These are phyloP conservation scores for Neosilurus hyrtlii DNA, from an alignment of 2,797 vertebrate species.

Conservation along the genomic window DNA sequence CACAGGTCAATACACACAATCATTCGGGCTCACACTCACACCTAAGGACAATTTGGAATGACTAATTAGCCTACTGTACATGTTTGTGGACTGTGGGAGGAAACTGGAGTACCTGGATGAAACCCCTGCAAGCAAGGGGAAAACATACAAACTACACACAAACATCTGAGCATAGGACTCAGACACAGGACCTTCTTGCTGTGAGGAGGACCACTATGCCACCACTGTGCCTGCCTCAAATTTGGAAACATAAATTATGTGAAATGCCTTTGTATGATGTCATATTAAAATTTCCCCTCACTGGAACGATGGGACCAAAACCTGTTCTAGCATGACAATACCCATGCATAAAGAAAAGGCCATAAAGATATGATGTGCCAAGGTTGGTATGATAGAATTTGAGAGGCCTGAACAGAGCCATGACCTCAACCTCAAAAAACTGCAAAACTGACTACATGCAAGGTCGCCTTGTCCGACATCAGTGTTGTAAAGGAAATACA, in stretches of 20 bases:
- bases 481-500: neutral
- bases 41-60: no score
- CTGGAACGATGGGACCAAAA: neutral
- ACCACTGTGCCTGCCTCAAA: neutral
- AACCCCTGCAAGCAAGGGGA: no score
- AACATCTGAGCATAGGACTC: no score
- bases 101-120: no score
- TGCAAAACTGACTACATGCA: neutral
- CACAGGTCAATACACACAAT: no score
- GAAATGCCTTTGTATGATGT: neutral
- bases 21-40: no score
- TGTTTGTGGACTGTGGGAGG: no score
- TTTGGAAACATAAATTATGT: neutral
- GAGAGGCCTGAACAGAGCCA: neutral
- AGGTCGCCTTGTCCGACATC: neutral
- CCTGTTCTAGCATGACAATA: neutral
- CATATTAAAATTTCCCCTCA: neutral
- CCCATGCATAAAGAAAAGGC: fast-evolving
- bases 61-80: no score
- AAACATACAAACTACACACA: no score
- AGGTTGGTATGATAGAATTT: neutral
- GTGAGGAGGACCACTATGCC: no score
- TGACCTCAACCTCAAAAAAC: neutral
- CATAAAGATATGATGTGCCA: neutral
- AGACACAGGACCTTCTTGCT: no score